A percentile compares a stretch with the other conserved stretches of the same genome.
phyloP scores from a whole-genome alignment of 2,113 vertebrate species.

The Bubo bubo region DNA sequence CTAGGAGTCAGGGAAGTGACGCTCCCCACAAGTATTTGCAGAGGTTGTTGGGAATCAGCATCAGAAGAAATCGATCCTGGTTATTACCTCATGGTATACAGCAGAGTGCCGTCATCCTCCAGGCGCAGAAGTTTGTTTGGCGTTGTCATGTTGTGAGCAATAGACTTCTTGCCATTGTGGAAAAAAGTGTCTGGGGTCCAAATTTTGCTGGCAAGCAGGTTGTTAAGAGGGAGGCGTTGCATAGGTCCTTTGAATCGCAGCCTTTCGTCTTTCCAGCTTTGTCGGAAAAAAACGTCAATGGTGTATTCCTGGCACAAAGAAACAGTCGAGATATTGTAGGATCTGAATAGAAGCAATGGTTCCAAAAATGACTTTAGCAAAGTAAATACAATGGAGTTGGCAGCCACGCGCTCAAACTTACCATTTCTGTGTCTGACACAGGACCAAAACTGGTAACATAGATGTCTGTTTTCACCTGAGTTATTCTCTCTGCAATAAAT shows the following conservation, averaged over 20 bases:
- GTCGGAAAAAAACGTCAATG: constrained; percentile 97
- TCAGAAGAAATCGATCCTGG: background rate
- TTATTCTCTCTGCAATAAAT: constrained; percentile 89
- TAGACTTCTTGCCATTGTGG: constrained; percentile 97
- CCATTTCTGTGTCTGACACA: constrained; percentile 97
- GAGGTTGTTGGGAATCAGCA: background rate
- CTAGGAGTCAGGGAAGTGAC: background rate
- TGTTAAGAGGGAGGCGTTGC: constrained; percentile 92
- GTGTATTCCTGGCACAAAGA: constrained; percentile 89
- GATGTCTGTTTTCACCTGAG: constrained; percentile 96
- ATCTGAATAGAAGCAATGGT: background rate
- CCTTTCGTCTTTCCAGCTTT: constrained; percentile 97
- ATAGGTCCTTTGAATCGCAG: constrained; percentile 94
- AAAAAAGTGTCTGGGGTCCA: constrained; percentile 99
- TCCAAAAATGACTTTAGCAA: background rate
- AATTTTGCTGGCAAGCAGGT: constrained; percentile 95
- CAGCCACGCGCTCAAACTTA: constrained; percentile 52
- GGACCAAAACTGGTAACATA: constrained; percentile 98
- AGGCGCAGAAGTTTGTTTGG: constrained; percentile 96
- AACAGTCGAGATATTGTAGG: background rate
- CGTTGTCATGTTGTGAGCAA: constrained; percentile 97
- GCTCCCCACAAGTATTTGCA: background rate
- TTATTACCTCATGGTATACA: constrained; percentile 96
- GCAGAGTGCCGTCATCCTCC: constrained; percentile 91
- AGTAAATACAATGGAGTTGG: background rate